Conservation (phyloP, 2,888 invertebrate genomes). For the Scrobipalpa costella region DNA sequence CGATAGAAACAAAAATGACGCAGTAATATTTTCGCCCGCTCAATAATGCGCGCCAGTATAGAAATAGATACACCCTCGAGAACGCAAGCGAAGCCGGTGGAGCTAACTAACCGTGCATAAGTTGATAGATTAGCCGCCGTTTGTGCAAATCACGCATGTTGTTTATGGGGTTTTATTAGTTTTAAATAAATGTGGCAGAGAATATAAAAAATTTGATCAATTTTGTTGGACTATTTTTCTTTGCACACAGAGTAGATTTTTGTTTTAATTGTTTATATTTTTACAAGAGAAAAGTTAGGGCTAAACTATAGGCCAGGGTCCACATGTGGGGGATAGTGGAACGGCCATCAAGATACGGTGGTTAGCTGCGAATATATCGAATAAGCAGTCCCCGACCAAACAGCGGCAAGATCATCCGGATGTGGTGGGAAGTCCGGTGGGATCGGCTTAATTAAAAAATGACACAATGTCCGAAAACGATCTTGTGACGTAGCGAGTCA, state of each 20-base stretch:
- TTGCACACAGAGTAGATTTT: background rate
- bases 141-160: conserved; percentile 65
- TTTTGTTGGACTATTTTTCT: background rate
- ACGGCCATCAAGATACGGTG: no score
- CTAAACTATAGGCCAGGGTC: no score
- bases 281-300: no score
- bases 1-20: conserved; percentile 63
- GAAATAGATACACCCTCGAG: conserved; percentile 25
- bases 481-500: no score
- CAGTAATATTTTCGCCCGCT: conserved; percentile 61
- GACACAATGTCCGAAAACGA: no score
- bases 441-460: no score
- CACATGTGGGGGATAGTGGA: no score
- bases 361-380: no score
- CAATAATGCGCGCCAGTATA: conserved; percentile 33
- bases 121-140: conserved; percentile 72
- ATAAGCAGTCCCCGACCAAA: no score
- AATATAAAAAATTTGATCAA: background rate
- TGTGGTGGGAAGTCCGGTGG: no score
- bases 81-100: conserved; percentile 34
- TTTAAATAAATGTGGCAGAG: conserved; percentile 23
- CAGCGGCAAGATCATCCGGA: no score
- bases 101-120: conserved; percentile 76
- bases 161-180: conserved; percentile 42
- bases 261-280: no score